A percentile compares a stretch with the other conserved stretches of the same genome.
Evolutionary conservation across 2,797 vertebrate species (phyloP).

Genomic region (Etheostoma perlongum): DNA sequence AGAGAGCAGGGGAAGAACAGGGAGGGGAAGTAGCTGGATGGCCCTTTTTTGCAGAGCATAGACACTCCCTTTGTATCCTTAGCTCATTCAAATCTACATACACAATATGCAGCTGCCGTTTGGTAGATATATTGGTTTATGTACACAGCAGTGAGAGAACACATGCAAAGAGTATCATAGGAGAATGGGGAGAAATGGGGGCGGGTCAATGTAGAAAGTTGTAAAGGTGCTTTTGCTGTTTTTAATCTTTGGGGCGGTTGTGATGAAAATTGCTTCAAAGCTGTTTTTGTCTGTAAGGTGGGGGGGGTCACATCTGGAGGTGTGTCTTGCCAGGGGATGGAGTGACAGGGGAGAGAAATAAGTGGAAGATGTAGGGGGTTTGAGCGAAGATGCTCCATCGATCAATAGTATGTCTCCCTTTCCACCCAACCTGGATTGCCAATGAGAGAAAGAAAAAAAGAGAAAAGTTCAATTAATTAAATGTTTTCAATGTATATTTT

Average conservation of each 20-base stretch:
- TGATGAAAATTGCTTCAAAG: conserved; percentile 85
- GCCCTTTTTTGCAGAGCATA: conserved; percentile 81
- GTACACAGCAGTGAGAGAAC: conserved; percentile 87
- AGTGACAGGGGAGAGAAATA: conserved; percentile 73
- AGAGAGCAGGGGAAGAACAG: conserved; percentile 40
- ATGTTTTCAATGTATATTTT: conserved; percentile 2
- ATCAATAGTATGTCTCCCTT: conserved; percentile 89
- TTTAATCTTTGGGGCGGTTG: conserved; percentile 86
- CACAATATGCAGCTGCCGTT: conserved; percentile 87
- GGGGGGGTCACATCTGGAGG: conserved; percentile 63
- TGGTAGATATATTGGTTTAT: conserved; percentile 87
- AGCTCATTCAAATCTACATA: conserved; percentile 86
- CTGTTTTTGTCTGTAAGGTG: conserved; percentile 79
- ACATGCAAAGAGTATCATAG: conserved; percentile 89
- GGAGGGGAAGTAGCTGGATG: conserved; percentile 66
- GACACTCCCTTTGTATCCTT: conserved; percentile 80
- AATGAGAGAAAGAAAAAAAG: conserved; percentile 37
- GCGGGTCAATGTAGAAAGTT: conserved; percentile 76
- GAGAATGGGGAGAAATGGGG: conserved; percentile 59
- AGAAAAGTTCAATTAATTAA: conserved; percentile 32
- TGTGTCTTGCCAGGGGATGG: conserved; percentile 72
- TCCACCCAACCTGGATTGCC: conserved; percentile 87
- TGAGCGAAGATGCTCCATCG: conserved; percentile 75
- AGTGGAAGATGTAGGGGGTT: conserved; percentile 78
- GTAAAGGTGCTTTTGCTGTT: conserved; percentile 84